phyloP scores from a whole-genome alignment of 2,113 vertebrate genomes.

The Plectropomus leopardus region DNA sequence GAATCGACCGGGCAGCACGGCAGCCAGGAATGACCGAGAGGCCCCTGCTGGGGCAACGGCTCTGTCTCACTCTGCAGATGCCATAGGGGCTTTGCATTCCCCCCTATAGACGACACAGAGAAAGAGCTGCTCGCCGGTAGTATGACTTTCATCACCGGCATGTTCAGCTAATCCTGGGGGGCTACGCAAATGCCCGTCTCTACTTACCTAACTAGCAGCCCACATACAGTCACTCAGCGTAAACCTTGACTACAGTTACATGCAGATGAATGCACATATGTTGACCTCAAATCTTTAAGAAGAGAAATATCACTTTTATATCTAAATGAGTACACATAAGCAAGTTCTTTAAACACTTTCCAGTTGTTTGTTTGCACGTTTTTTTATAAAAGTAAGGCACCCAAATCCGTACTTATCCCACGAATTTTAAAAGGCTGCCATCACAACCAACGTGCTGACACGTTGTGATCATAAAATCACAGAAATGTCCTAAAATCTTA shows the following conservation, averaged over 20 bases:
- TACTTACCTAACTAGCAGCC: not conserved
- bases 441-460: too few species aligned
- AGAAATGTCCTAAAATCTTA: too few species aligned
- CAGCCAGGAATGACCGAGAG: constrained; percentile 50
- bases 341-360: too few species aligned
- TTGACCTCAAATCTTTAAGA: not conserved
- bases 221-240: not conserved
- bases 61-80: constrained; percentile 58
- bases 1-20: constrained; percentile 39
- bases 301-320: too few species aligned
- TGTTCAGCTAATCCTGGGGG: constrained; percentile 15
- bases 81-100: constrained; percentile 45
- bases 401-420: too few species aligned
- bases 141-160: constrained; percentile 30
- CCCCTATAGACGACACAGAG: constrained; percentile 29
- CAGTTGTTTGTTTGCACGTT: too few species aligned
- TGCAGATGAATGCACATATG: not conserved
- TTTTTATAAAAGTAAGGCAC: too few species aligned
- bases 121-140: constrained; percentile 14
- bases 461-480: too few species aligned
- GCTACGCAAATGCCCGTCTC: not conserved
- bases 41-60: constrained; percentile 43
- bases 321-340: too few species aligned
- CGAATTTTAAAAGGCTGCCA: too few species aligned
- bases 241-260: not conserved